Evolutionary conservation across 2,888 invertebrate species (phyloP).

Genomic region (Alentia gelatinosa): DNA sequence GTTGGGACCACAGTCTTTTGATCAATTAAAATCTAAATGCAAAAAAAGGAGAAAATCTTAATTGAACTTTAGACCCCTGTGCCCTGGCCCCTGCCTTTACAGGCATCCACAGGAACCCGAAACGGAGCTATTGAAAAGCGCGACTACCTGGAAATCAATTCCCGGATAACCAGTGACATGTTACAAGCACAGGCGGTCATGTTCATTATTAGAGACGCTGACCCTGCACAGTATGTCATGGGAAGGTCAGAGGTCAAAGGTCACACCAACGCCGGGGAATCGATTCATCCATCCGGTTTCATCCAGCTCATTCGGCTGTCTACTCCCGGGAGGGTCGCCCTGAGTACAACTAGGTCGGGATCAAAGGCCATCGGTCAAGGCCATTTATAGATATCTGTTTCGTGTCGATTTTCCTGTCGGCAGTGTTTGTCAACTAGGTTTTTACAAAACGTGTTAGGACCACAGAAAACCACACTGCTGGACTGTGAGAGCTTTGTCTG

Average conservation of each 20-base stretch:
- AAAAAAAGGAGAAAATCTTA: too few species aligned
- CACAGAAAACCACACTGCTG: background rate
- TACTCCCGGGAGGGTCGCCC: background rate
- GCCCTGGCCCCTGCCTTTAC: too few species aligned
- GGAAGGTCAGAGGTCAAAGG: background rate
- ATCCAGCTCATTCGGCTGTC: background rate
- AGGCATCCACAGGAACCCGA: too few species aligned
- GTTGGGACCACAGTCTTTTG: too few species aligned
- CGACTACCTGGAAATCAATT: background rate
- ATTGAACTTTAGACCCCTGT: too few species aligned
- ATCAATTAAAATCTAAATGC: too few species aligned
- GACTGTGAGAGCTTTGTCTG: background rate
- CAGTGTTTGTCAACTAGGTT: background rate
- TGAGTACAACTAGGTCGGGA: background rate
- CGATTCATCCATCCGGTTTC: background rate
- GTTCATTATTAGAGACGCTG: background rate
- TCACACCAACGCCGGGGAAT: background rate
- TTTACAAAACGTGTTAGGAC: background rate
- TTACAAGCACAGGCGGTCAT: conserved; percentile 1
- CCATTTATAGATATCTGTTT: background rate
- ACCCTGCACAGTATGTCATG: too few species aligned
- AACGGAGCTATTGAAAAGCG: background rate
- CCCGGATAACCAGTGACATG: background rate
- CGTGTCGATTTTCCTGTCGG: background rate
- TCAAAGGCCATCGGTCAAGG: background rate